Percentiles rank a stretch among this genome's conserved stretches.
Evolutionary conservation across 2,797 vertebrate genomes (phyloP).

Genomic region (Pteronotus mesoamericanus): DNA sequence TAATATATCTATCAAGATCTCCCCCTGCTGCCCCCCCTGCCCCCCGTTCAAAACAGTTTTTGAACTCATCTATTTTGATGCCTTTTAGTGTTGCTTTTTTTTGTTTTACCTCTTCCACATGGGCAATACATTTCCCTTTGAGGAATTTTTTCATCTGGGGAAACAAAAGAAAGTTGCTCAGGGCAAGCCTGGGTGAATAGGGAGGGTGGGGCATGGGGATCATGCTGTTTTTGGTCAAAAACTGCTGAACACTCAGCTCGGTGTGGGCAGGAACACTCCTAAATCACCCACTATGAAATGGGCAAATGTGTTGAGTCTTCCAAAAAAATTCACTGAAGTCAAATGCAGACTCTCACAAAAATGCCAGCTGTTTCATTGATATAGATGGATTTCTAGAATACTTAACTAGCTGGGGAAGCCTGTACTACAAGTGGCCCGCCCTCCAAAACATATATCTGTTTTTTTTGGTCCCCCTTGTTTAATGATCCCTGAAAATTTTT

Average conservation of each 20-base stretch:
- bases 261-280: neutral
- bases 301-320: neutral
- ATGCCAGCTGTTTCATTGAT: neutral
- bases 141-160: neutral
- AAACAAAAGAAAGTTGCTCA: neutral
- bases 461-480: neutral
- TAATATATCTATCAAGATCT: neutral
- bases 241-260: neutral
- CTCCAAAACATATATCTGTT: neutral
- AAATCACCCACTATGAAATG: neutral
- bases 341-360: neutral
- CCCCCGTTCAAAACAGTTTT: neutral
- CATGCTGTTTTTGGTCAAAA: neutral
- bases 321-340: neutral
- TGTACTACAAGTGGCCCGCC: neutral
- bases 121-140: neutral
- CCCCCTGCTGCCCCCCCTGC: too few relatives aligned
- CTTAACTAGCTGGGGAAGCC: neutral
- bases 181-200: neutral
- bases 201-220: neutral
- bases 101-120: neutral
- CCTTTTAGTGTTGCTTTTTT: neutral
- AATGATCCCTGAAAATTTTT: neutral
- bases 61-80: neutral
- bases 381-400: neutral